Evolutionary conservation across 23 tunicate species (phyloP), one percentile per base, ranked within the genome.

Genomic region (Trididemnum clinides): DNA sequence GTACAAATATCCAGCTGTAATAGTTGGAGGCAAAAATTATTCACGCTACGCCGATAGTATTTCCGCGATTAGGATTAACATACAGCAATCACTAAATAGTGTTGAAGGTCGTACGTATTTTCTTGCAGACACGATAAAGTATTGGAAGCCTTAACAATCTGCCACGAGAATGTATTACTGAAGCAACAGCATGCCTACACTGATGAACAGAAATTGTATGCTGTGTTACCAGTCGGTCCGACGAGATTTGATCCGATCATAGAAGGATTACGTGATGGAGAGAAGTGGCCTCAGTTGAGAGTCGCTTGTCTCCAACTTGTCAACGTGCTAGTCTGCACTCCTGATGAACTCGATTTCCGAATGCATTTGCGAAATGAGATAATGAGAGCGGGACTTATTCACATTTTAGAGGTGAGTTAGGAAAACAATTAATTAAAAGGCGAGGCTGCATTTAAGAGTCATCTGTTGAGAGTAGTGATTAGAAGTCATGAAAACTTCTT

Each of bases 271-370:
- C 58, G 86, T 25, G 50, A 82, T 37, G 88, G 88, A 15, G 98
- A 93, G 39, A 77, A 66, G 32, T 66, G 50, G 51, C 81, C 90
- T 22, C 89, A 89, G 38, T 76, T 93, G 23, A 71, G 87, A 7
- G 98, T 93, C 18, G 98, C 98, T 12, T 93, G 98, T 39, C 85
- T 93, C 19, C 98, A 93, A 74, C 78, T 93, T 71, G 98, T 93
- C 44, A 93, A 93, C 33, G 98, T 88, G 5, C 88, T 93, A 7
- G 93, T 93, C 20, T 93, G 98, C 87, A 93, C 98, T 1, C 98
- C 98, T 1, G 98, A 88, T 74, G 98, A 93, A 66, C 83, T 93
- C 20, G 98, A 93, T 71, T 93, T 93, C 50, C 69, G 98, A 38
- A 89, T 93, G 92, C 98, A 93, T 81, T 51, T 93, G 1, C 50